Evolutionary conservation across 2,888 invertebrate species (phyloP), one percentile per base, ranked within the genome.

Genomic region (Leptinotarsa juncta): DNA sequence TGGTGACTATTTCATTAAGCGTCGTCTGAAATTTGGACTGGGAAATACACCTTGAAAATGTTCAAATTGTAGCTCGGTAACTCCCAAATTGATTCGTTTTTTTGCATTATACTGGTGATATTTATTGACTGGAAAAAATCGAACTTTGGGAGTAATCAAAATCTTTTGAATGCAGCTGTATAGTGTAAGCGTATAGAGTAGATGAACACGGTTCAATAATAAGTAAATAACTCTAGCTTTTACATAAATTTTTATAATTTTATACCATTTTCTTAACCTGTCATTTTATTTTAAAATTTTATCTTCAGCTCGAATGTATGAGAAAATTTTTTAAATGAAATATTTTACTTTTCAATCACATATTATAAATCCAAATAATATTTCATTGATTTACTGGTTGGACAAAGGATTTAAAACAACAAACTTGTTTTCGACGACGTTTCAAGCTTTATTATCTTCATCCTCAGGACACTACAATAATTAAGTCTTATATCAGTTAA

Each of bases 181-280:
- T 26, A 42, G 32, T 62, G 32, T 62, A 62, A 42, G 42, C 42
- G 62, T 62, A n/a, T 62, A 62, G 62, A 32, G 18, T 62, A 62
- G 62, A 62, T 15, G 4, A 62, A n/a, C 32, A 5, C n/a, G 18
- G 4, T 20, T 57, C 15, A 4, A 23, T 4, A 57, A 57, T 5
- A 4, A 57, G 23, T 20, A 32, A 62, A 10, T 62, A 62, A 32
- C 42, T 62, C 3, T 62, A 70, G 65, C 23, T 70, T 70, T 70
- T 71, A 66, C 66, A 71, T 23, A 48, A 0, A 42, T 62, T 62
- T 62, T 42, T 18, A 42, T 62, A 62, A 42, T 62, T 62, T 62
- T 62, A 42, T 62, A 62, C 62, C 2, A 51, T 57, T 57, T n/a
- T 62, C 42, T 42, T 0, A 42, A 7, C 32, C 20, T 20, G 16